phyloP scores from a whole-genome alignment of 2,888 invertebrate genomes.

The Carabus problematicus region DNA sequence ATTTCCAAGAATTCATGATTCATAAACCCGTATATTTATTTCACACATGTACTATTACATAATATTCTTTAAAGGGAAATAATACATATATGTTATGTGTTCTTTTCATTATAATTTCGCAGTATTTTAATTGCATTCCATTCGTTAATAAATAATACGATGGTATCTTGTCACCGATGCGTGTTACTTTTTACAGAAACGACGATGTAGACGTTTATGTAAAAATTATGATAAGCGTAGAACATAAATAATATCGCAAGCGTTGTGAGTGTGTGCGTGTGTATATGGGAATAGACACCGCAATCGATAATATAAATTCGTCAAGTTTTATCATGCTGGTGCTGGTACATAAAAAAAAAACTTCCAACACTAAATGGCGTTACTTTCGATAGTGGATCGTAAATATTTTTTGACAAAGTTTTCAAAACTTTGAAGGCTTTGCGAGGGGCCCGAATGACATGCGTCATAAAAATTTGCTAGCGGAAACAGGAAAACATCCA shows the following conservation, averaged over 20 bases:
- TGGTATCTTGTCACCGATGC: no score
- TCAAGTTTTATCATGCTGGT: slow-evolving; percentile 33
- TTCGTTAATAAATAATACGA: no score
- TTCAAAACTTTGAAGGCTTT: slow-evolving; percentile 16
- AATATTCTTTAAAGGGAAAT: no score
- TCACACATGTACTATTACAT: no score
- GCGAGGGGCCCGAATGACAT: background rate
- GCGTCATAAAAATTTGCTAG: no score
- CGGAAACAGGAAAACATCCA: no score
- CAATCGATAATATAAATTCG: slow-evolving; percentile 35
- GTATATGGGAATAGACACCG: background rate
- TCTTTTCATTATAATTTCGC: no score
- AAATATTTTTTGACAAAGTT: slow-evolving; percentile 39
- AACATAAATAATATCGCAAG: background rate
- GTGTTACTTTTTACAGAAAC: background rate
- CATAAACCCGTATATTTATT: no score
- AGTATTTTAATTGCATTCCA: no score
- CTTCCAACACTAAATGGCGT: slow-evolving; percentile 35
- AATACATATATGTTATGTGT: no score
- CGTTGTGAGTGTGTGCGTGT: no score
- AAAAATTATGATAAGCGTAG: background rate
- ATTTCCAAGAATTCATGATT: no score
- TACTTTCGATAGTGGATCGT: slow-evolving; percentile 31
- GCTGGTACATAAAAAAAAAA: slow-evolving; percentile 22
- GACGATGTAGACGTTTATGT: background rate